Conservation (phyloP, 2,797 vertebrate species). For the Tokudaia muenninki region DNA sequence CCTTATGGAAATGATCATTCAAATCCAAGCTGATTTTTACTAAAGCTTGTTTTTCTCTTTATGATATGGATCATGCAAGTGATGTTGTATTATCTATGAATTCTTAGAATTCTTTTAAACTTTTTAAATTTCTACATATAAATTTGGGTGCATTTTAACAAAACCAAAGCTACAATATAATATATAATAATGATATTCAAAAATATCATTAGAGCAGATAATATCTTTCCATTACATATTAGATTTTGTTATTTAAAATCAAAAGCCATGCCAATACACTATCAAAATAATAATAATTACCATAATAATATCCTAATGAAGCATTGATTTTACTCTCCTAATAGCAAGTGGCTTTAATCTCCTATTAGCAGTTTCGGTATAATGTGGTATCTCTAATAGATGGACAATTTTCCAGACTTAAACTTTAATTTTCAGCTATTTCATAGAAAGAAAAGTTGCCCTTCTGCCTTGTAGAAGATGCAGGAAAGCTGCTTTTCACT, state of each 20-base stretch:
- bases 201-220: background rate
- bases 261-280: background rate
- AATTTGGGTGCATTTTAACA: background rate
- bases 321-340: background rate
- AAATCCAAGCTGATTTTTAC: constrained; percentile 10
- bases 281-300: background rate
- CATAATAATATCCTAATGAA: background rate
- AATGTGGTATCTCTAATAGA: background rate
- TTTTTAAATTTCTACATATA: background rate
- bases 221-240: background rate
- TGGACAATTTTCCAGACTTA: constrained; percentile 36
- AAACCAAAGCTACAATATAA: background rate
- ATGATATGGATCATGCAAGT: background rate
- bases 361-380: background rate
- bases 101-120: background rate
- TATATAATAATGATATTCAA: background rate
- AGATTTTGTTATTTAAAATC: background rate
- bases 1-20: background rate
- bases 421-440: constrained; percentile 65
- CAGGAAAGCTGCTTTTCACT: background rate
- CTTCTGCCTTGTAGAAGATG: constrained; percentile 68
- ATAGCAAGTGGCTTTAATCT: background rate
- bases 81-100: background rate
- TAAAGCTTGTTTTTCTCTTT: constrained; percentile 7
- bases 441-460: constrained; percentile 58